A percentile compares a stretch with the other conserved stretches of the same genome.
Conservation (phyloP, 2,113 vertebrate genomes). For the Polypterus bichir region DNA sequence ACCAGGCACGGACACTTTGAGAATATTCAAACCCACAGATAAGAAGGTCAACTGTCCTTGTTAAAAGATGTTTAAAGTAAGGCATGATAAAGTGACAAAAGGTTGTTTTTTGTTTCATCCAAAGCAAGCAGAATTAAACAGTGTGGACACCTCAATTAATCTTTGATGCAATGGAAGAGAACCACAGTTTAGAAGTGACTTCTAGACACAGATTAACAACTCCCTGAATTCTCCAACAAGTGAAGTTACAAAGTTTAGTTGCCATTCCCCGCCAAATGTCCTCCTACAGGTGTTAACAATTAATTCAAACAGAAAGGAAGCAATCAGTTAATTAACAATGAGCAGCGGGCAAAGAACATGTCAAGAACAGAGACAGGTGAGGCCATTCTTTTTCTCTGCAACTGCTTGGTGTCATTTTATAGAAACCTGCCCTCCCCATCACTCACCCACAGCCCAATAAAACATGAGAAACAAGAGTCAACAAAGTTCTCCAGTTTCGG, state of each 20-base stretch:
- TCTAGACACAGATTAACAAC: background rate
- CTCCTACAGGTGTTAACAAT: background rate
- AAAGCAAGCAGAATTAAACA: background rate
- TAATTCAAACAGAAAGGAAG: background rate
- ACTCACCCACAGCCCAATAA: conserved; percentile 20
- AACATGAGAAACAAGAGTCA: conserved; percentile 11
- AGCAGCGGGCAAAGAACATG: conserved; percentile 5
- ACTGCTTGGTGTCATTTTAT: conserved; percentile 12
- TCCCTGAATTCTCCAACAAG: background rate
- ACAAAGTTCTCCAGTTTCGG: conserved; percentile 10
- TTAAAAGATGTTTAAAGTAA: background rate
- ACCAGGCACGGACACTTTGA: too few relatives aligned
- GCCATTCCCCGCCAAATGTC: background rate
- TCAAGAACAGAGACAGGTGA: conserved; percentile 23
- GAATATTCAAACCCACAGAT: background rate
- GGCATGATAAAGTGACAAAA: background rate
- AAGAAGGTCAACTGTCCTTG: background rate
- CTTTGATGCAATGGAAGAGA: background rate
- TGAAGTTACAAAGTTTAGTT: background rate
- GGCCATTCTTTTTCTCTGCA: conserved; percentile 38
- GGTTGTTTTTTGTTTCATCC: too few relatives aligned
- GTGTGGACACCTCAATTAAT: background rate
- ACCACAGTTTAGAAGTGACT: background rate
- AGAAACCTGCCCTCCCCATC: background rate
- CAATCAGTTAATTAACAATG: background rate